These are phyloP conservation scores for Pollenia labialis DNA, from an alignment of 2,888 invertebrate species.

Conservation along the genomic window DNA sequence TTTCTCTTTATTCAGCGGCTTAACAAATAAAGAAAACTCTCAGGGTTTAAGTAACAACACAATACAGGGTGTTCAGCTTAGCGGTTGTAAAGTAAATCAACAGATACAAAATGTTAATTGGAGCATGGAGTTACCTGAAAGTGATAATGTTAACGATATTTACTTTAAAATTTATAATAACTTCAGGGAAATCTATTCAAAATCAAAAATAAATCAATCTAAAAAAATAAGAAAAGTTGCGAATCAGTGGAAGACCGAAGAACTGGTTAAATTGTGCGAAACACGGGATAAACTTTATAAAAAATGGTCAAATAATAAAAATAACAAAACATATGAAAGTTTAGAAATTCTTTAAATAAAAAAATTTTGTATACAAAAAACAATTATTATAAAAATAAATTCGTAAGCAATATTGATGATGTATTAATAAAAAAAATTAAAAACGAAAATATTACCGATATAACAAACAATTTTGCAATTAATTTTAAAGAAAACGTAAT, in stretches of 20 bases:
- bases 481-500: no score
- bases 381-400: no score
- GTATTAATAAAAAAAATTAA: no score
- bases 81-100: no score
- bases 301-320: neutral
- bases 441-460: no score
- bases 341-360: slow-evolving; percentile 3
- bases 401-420: neutral
- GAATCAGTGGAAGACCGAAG: neutral
- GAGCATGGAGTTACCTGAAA: no score
- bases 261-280: neutral
- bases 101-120: no score
- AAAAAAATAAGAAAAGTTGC: neutral
- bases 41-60: neutral
- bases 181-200: no score
- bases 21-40: neutral
- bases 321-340: slow-evolving; percentile 2
- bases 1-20: neutral
- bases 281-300: neutral
- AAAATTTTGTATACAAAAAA: neutral
- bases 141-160: no score
- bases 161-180: neutral
- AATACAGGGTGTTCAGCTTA: no score
- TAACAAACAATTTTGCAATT: no score
- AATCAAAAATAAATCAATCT: no score